Base-by-base conservation (phyloP, 2,888 invertebrate species). In the Halictus ligatus region DNA sequence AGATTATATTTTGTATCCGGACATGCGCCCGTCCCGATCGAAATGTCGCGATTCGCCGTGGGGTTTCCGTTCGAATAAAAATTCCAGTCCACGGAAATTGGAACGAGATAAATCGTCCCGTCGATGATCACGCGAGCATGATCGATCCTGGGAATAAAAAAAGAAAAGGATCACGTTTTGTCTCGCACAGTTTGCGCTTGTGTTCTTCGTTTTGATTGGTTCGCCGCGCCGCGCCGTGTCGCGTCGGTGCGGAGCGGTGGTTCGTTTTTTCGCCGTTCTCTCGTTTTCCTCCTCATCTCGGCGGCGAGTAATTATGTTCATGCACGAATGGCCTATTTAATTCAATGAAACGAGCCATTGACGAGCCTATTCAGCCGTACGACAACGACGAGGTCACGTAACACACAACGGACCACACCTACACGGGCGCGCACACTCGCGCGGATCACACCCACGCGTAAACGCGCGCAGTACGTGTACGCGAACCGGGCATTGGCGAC, bases 331-430 rank as follows among this genome's bases (percentile, higher is more conserved):
- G 90, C 92, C 93, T 92, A 92, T 92, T 93, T 92, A 88, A 91
- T 92, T 93, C 91, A 92, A 93, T 91, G 90, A 94, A 92, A 90
- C 91, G 91, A 92, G 79, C 89, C 91, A 93, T 93, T 92, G 93
- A 93, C 92, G 91, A 91, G 88, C 89, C 90, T 91, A 90, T 92
- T 92, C 89, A 91, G 85, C 88, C 90, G 86, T 86, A 88, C 89
- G 88, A 89, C 85, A 89, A 89, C 86, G 90, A 86, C 91, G 89
- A 91, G 90, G 90, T 90, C 91, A 86, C 89, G 85, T 86, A 89
- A 88, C 82, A 86, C 82, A 86, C 89, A 91, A 91, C 86, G 78
- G 86, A 83, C 87, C 85, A 83, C 87, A 85, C 89, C 85, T 79
- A 87, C 90, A 81, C 86, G 80, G 80, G 78, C 54, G 50, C 80